These are phyloP conservation scores for Nomada ferruginata DNA, from an alignment of 2,888 invertebrate genomes.

Conservation along the genomic window DNA sequence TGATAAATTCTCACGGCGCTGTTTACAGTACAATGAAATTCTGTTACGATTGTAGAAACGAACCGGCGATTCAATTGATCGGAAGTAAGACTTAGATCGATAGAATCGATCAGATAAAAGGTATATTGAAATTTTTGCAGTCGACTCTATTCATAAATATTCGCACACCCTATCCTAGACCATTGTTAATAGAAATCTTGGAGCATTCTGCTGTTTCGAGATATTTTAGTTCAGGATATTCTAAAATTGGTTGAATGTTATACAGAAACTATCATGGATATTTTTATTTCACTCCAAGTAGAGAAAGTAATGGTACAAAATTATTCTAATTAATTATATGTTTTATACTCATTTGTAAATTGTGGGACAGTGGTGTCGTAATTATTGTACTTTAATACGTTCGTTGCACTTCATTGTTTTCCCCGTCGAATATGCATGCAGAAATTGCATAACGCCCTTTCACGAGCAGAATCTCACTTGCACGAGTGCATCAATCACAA, in stretches of 20 bases:
- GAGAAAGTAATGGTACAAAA: too few relatives aligned
- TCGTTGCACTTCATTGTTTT: conserved; percentile 1
- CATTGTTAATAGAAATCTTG: neutral
- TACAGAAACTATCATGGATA: too few relatives aligned
- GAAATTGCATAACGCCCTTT: conserved; percentile 41
- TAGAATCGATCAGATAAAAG: conserved; percentile 5
- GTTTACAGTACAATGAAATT: conserved; percentile 10
- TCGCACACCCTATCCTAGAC: neutral
- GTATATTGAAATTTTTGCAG: neutral
- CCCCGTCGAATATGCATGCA: conserved; percentile 8
- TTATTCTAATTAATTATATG: too few relatives aligned
- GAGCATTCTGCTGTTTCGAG: too few relatives aligned
- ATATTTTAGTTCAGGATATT: too few relatives aligned
- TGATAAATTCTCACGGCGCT: conserved; percentile 42
- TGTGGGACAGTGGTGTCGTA: neutral
- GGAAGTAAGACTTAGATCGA: conserved; percentile 25
- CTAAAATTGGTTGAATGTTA: too few relatives aligned
- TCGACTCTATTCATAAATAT: neutral
- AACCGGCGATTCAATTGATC: conserved; percentile 31
- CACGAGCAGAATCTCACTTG: conserved; percentile 24
- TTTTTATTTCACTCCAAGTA: too few relatives aligned
- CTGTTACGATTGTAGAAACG: conserved; percentile 16
- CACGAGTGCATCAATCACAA: conserved; percentile 37
- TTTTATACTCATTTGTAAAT: neutral
- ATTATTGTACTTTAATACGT: neutral